Evolutionary conservation across 2,113 vertebrate species (phyloP), one percentile per base, ranked within the genome.

Genomic region (Leiothrix lutea): DNA sequence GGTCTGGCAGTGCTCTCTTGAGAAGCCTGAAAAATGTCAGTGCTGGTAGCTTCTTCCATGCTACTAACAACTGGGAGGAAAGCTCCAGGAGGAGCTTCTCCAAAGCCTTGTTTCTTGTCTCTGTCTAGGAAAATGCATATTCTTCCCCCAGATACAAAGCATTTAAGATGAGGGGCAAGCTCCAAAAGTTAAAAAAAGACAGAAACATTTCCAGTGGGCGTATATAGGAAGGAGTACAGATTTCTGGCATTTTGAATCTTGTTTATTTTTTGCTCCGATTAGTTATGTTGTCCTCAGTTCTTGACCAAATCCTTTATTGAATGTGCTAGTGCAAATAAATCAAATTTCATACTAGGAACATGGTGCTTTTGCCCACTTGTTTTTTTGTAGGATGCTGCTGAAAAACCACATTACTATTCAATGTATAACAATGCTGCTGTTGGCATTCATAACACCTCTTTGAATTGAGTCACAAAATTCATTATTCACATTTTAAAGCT

Each of bases 11-110:
- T 11, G 40, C 25, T 79, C n/a, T 35, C 22, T 22, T 36, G 45
- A 78, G 69, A 50, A 2, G 4, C 64, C 42, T 24, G 12, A 80
- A 40, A 0, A 1, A 33, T 14, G 8, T 0, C 5, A 71, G 28
- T 8, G 26, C 51, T 54, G 42, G 47, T 23, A 14, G 9, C 24
- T 67, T 40, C 69, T 80, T 40, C 86, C 42, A 8, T 15, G 21
- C n/a, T 31, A 14, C 54, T 33, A 45, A 31, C 12, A 56, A 12
- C 22, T 14, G 20, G 25, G 31, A 72, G 29, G 45, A 72, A 60
- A 88, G 40, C 48, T 60, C 19, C 31, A 36, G 35, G 18, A 91
- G n/a, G 29, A 10, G 36, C 42, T 80, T 33, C 22, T 85, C 61
- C 29, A n/a, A 50, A 80, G 33, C 62, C 21, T 57, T 12, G 8